Base-by-base conservation (phyloP, 2,797 vertebrate species). In the Limosa lapponica region DNA sequence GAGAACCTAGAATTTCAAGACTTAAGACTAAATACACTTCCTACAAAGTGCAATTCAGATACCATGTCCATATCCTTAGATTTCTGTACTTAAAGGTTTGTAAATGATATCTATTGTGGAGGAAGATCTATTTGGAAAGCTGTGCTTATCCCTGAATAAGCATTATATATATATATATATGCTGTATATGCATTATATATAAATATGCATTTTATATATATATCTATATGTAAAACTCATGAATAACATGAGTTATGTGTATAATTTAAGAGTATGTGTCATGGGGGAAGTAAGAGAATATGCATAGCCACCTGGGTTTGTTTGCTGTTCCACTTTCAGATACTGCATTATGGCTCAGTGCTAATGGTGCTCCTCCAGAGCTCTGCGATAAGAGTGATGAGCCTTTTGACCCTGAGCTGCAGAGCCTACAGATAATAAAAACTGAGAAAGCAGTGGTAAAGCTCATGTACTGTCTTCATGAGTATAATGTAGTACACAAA, bases 251-350 rank as follows among this genome's bases (percentile, higher is more conserved):
- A 58, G 34, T 95, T 78, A 43, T 10, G 11, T 27, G 2, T 48
- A 24, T 48, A 48, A 48, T 48, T 55, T 82, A 55, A 89, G 90
- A 93, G 55, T 34, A 48, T 4, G 2, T 10, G 20, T 43, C 70
- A 79, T 37, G 25, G 30, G 20, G 71, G 57, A 87, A 73, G 65
- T 86, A 75, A 69, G 46, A 55, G 18, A 66, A 65, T 34, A 6
- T 8, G 11, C n/a, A 48, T 49, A 55, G 83, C 43, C 43, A 66
- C 74, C 73, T 54, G 18, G 6, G 19, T 49, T 70, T 86, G 49
- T 75, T 83, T 62, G 84, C 78, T 61, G 32, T 96, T 95, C 84
- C 79, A 79, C 67, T 97, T 96, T 95, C 59, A 65, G 79, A 69
- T 73, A 52, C 70, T 55, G 66, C 16, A 44, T 73, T 57, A 17